Conservation (phyloP, 2,797 vertebrate species). For the Moxostoma hubbsi region DNA sequence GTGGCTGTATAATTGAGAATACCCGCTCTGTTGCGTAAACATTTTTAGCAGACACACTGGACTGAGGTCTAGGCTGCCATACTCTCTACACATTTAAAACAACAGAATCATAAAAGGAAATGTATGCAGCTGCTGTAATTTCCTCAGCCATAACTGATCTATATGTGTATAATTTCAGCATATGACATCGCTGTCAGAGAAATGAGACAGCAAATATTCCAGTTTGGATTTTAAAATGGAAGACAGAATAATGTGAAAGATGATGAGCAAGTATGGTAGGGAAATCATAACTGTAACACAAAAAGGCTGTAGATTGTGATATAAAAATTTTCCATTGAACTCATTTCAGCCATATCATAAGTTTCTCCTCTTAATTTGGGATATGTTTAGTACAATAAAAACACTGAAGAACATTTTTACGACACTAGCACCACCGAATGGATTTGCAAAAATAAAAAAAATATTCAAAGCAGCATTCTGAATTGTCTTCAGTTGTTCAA, state of each 20-base stretch:
- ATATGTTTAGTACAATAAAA: background rate
- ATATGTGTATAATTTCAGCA: slow-evolving; percentile 31
- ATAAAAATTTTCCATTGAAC: too few species aligned
- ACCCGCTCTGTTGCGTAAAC: slow-evolving; percentile 77
- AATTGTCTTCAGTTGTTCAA: too few species aligned
- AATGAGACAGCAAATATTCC: slow-evolving; percentile 8
- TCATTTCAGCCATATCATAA: too few species aligned
- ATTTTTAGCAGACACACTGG: slow-evolving; percentile 66
- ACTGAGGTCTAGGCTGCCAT: slow-evolving; percentile 68
- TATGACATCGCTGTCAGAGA: slow-evolving; percentile 14
- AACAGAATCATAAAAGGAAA: slow-evolving; percentile 82
- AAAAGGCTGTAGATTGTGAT: background rate
- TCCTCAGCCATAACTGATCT: slow-evolving; percentile 33
- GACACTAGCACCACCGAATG: too few species aligned
- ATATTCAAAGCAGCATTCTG: too few species aligned
- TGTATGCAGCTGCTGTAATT: slow-evolving; percentile 69
- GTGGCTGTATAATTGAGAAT: slow-evolving; percentile 71
- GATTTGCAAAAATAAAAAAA: too few species aligned
- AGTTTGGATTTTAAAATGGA: background rate
- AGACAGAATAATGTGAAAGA: slow-evolving; percentile 1
- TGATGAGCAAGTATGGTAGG: background rate
- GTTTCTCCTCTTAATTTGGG: too few species aligned
- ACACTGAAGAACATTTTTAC: too few species aligned
- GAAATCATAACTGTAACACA: background rate
- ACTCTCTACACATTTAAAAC: slow-evolving; percentile 76